phyloP scores from a whole-genome alignment of 2,797 vertebrate genomes.

The Lagocephalus sceleratus region DNA sequence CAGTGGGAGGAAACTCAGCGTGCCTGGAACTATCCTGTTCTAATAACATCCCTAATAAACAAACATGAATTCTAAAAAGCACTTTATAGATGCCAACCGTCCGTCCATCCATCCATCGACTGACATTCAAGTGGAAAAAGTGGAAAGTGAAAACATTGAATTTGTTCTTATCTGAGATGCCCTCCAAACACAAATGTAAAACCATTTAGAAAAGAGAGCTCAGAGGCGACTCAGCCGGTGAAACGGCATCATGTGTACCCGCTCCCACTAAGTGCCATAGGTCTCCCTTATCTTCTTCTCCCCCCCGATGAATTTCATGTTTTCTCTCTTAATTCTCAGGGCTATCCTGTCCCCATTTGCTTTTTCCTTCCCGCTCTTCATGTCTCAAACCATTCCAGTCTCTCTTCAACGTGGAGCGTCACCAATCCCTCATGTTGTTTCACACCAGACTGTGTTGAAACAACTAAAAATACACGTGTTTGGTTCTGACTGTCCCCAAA shows the following conservation, averaged over 20 bases:
- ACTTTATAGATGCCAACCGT: no score
- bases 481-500: slow-evolving; percentile 67
- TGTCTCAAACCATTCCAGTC: slow-evolving; percentile 28
- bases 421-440: slow-evolving; percentile 69
- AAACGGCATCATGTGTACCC: slow-evolving; percentile 11
- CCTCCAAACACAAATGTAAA: not conserved
- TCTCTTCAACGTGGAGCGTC: slow-evolving; percentile 59
- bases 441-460: slow-evolving; percentile 70
- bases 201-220: not conserved
- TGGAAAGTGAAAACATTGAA: no score
- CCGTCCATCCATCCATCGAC: no score
- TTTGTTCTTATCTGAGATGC: no score
- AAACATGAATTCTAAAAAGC: no score
- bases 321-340: slow-evolving; percentile 24
- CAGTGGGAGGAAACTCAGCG: no score
- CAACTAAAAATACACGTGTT: slow-evolving; percentile 80
- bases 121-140: no score
- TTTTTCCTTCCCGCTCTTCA: slow-evolving; percentile 6
- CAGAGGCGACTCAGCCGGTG: not conserved
- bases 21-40: no score
- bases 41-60: no score
- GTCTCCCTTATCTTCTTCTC: slow-evolving; percentile 9
- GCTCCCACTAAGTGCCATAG: slow-evolving; percentile 17
- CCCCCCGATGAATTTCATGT: not conserved
- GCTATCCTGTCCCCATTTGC: slow-evolving; percentile 38